Evolutionary conservation across 2,113 vertebrate species (phyloP), one percentile per base, ranked within the genome.

Genomic region (Lepidothrix coronata): DNA sequence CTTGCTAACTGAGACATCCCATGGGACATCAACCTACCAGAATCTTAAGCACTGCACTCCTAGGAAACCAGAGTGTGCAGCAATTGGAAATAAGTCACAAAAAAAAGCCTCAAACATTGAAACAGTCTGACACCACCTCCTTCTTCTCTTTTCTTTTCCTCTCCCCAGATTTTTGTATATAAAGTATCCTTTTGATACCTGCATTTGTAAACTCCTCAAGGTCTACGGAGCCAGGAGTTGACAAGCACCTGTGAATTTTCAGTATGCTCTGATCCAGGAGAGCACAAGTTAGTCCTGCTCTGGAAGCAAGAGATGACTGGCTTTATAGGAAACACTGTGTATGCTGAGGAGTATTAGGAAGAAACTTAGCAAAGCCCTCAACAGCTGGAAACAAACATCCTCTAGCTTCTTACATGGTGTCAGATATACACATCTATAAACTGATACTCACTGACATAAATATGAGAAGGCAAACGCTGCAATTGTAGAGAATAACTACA

Each of bases 241-340:
- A 73, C 11, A n/a, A 80, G 25, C 22, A 37, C 14, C 19, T 62
- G 13, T 20, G 54, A 76, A 39, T 46, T 37, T 43, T 41, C 43
- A 0, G 0, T 18, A 19, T 0, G 3, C 23, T 20, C 25, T 25
- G 20, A 88, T 11, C 17, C 58, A 65, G 62, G 39, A 14, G 8
- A 80, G 54, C 33, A 8, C 61, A 31, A 8, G 18, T 14, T 2
- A 61, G 37, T 14, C 30, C 52, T 49, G 65, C 71, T 67, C 62
- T 54, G 48, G 28, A 63, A 54, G 43, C 7, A 25, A 43, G 62
- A 62, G 35, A 41, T 8, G 23, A 13, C 8, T 12, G 33, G 8
- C 15, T 89, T 44, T 14, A 27, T 0, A 37, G 37, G 12, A 73
- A 72, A 48, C 27, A 59, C 16, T 11, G 16, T 12, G 27, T 11